These are phyloP conservation scores for Elanus axillaris DNA, from an alignment of 2,113 vertebrate species.

Conservation along the genomic window DNA sequence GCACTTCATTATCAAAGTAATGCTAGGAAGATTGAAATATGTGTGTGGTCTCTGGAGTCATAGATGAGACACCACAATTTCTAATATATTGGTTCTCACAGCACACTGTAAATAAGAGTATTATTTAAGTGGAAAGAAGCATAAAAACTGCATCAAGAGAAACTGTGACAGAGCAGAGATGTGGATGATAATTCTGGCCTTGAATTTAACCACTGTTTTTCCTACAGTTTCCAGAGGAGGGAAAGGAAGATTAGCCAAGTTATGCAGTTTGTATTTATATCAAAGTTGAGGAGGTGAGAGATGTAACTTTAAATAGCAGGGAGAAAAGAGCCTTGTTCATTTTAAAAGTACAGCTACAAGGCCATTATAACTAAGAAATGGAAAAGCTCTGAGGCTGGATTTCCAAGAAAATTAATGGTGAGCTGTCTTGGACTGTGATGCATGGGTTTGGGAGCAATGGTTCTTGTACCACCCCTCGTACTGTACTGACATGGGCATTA, in stretches of 20 bases:
- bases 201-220: neutral
- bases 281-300: neutral
- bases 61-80: neutral
- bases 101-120: neutral
- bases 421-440: neutral
- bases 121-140: neutral
- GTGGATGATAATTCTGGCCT: neutral
- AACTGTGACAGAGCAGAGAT: neutral
- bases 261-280: neutral
- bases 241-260: neutral
- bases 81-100: neutral
- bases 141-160: neutral
- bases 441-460: neutral
- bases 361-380: neutral
- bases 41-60: neutral
- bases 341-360: neutral
- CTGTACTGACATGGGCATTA: rapidly evolving
- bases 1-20: neutral
- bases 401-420: neutral
- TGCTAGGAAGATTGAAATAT: neutral
- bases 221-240: neutral
- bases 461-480: neutral
- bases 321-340: neutral
- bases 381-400: neutral
- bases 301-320: neutral